phyloP scores from a whole-genome alignment of 2,888 invertebrate genomes.

The Corythucha ciliata region DNA sequence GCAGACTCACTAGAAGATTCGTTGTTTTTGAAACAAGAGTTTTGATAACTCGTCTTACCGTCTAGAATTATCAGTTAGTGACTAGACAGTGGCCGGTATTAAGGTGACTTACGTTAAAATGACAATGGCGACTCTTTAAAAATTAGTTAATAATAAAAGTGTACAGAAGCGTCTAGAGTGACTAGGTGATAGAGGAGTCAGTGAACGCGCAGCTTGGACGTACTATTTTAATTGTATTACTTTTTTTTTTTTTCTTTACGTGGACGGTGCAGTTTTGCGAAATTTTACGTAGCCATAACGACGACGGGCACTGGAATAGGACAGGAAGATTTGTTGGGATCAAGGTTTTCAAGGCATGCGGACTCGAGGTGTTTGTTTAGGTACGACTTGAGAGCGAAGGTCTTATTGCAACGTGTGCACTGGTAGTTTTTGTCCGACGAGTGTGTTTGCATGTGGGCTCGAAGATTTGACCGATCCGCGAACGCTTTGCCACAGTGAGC shows the following conservation, averaged over 20 bases:
- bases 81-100: too few relatives aligned
- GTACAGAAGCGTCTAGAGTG: too few relatives aligned
- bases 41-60: too few relatives aligned
- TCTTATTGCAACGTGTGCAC: slow-evolving; percentile 79
- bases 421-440: slow-evolving; percentile 82
- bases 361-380: slow-evolving; percentile 91
- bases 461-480: slow-evolving; percentile 83
- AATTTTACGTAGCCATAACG: background rate
- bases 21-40: too few relatives aligned
- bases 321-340: slow-evolving; percentile 10
- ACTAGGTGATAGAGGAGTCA: slow-evolving; percentile 22
- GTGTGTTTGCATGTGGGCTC: slow-evolving; percentile 94
- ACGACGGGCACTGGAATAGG: slow-evolving; percentile 3
- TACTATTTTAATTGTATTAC: slow-evolving; percentile 19
- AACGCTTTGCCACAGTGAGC: slow-evolving; percentile 90
- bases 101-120: too few relatives aligned
- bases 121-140: too few relatives aligned
- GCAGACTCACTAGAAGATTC: too few relatives aligned
- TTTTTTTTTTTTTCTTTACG: slow-evolving; percentile 15
- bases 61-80: too few relatives aligned
- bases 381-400: slow-evolving; percentile 90
- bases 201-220: slow-evolving; percentile 22
- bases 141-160: too few relatives aligned
- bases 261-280: slow-evolving; percentile 24
- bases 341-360: slow-evolving; percentile 53